Evolutionary conservation across 2,113 vertebrate genomes (phyloP).

Genomic region (Mobula birostris): DNA sequence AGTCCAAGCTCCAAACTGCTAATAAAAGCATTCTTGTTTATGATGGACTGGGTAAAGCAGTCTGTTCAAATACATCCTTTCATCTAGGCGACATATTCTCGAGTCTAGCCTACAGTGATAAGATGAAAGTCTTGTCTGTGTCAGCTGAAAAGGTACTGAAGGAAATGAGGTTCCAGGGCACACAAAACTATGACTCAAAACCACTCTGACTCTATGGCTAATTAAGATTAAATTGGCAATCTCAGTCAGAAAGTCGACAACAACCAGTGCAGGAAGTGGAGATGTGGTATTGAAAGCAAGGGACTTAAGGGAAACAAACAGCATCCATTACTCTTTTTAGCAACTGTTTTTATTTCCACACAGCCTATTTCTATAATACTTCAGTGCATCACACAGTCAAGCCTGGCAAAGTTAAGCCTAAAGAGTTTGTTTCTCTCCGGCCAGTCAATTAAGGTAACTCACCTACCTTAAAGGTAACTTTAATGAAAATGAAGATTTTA

Average conservation of each 20-base stretch:
- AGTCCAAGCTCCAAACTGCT: not conserved
- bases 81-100: not conserved
- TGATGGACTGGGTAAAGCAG: not conserved
- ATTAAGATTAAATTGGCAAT: conserved; percentile 23
- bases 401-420: too few species aligned
- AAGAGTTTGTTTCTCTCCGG: not conserved
- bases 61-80: not conserved
- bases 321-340: not conserved
- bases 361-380: not conserved
- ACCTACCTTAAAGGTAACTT: not conserved
- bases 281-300: not conserved
- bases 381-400: not conserved
- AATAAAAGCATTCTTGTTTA: conserved; percentile 5
- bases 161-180: conserved; percentile 3
- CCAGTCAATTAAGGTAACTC: not conserved
- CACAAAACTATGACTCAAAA: not conserved
- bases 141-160: conserved; percentile 7
- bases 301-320: not conserved
- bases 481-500: too few species aligned
- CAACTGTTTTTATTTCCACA: not conserved
- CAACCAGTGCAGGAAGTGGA: not conserved
- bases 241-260: not conserved
- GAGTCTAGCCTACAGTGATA: not conserved
- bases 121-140: conserved; percentile 5
- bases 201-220: not conserved